Base-by-base conservation (phyloP, 2,113 vertebrate genomes). In the Larimichthys crocea region DNA sequence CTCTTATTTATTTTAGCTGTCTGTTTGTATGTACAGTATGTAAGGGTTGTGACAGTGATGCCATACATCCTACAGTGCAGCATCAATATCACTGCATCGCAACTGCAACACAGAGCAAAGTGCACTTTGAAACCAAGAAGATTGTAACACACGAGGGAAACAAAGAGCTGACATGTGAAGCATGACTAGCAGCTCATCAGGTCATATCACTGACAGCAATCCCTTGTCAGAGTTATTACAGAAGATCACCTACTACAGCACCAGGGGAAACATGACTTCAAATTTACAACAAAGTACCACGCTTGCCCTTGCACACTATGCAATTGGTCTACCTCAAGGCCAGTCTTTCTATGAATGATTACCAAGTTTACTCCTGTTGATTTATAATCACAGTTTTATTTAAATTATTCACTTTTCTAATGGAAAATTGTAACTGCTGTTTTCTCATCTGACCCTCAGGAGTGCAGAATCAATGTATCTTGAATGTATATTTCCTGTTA, bases 191-290 rank as follows among this genome's bases (percentile, higher is more conserved):
- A 31, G 71, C 57, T 76, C 57, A 71, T 86, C 62, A 66, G 53
- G 64, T 80, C 79, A 80, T 14, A 60, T 11, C 2, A 19, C 83
- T 73, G 74, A 83, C 76, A 83, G 56, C 31, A 52, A 80, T 80
- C 71, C 42, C 20, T 48, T 77, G 76, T 80, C 72, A 63, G 68
- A 46, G 68, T 49, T 72, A 50, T 74, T 73, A 66, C 35, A 29
- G 14, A 60, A 12, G 56, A 74, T 59, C 64, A 78, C 60, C 65
- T 60, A 61, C 40, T 29, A 17, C 44, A 69, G 9, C 29, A 20
- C 4, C 22, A 60, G 3, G 12, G 64, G 52, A 64, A 26, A 17
- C 44, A 1, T 24, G 35, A 53, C 46, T 49, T 44, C n/a, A 76
- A 66, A 83, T 66, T 56, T 29, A 66, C 42, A 24, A 64, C 76